Evolutionary conservation across 37 sponge, comb jelly and placozoan species (phyloP).

Genomic region (Halisarca cf. caerulea): DNA sequence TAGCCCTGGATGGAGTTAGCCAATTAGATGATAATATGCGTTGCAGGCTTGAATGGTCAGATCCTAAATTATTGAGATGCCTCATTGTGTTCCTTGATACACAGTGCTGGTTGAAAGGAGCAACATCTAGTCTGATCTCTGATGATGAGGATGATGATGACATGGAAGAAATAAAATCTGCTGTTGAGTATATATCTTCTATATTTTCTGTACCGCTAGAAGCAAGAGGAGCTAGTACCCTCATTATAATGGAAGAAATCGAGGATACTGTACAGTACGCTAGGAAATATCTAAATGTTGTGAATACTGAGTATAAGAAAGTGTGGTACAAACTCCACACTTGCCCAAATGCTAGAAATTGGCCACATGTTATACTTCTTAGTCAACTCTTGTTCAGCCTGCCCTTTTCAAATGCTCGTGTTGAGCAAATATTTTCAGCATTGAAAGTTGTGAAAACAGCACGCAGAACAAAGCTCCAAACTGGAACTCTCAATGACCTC

Average conservation of each 20-base stretch:
- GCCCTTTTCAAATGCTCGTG: constrained; percentile 36
- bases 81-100: constrained; percentile 53
- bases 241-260: constrained; percentile 11
- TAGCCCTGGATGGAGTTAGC: constrained; percentile 22
- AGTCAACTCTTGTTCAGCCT: constrained; percentile 40
- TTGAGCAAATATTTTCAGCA: constrained; percentile 26
- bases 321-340: constrained; percentile 49
- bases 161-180: constrained; percentile 33
- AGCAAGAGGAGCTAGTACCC: constrained; percentile 56
- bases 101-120: constrained; percentile 34
- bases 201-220: constrained; percentile 59
- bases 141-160: constrained; percentile 23
- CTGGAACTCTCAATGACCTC: constrained; percentile 30
- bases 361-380: constrained; percentile 41
- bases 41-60: constrained; percentile 52
- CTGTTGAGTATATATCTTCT: constrained; percentile 48
- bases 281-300: constrained; percentile 41
- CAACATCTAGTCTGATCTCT: background rate
- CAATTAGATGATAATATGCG: constrained; percentile 38
- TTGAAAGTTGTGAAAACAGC: constrained; percentile 36
- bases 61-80: constrained; percentile 38
- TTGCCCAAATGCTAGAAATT: constrained; percentile 46
- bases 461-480: constrained; percentile 13
- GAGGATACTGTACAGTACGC: constrained; percentile 52
- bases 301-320: constrained; percentile 15